Percentiles rank a stretch among this genome's conserved stretches.
Conservation (phyloP, 2,888 invertebrate genomes). For the Elysia crispata region DNA sequence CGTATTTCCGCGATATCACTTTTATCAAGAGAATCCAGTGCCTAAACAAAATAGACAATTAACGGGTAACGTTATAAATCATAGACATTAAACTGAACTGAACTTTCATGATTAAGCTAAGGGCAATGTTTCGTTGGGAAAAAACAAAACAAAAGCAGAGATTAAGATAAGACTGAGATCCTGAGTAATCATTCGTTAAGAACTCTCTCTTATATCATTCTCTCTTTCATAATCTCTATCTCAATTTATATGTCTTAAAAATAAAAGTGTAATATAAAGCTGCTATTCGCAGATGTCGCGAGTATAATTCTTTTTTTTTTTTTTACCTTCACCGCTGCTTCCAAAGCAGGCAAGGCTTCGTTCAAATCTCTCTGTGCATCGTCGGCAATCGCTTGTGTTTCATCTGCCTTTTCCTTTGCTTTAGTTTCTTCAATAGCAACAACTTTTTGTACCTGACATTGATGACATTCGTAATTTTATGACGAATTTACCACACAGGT, state of each 20-base stretch:
- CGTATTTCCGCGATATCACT: conserved; percentile 93
- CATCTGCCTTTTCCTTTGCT: conserved; percentile 90
- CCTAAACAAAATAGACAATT: conserved; percentile 74
- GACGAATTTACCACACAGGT: too few relatives aligned
- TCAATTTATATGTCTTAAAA: conserved; percentile 49
- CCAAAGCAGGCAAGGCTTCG: conserved; percentile 90
- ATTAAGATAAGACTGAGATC: too few relatives aligned
- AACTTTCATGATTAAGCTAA: too few relatives aligned
- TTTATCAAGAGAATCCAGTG: conserved; percentile 90
- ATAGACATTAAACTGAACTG: too few relatives aligned
- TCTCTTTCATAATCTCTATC: too few relatives aligned
- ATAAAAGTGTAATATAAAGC: too few relatives aligned
- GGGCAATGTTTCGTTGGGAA: too few relatives aligned
- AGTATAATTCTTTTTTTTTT: not conserved
- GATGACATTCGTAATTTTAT: too few relatives aligned
- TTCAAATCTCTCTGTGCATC: conserved; percentile 90
- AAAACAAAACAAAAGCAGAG: too few relatives aligned
- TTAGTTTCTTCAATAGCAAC: conserved; percentile 90
- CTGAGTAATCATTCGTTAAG: too few relatives aligned
- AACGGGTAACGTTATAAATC: not conserved
- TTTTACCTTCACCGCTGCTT: conserved; percentile 85
- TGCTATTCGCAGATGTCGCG: not conserved
- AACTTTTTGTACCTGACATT: conserved; percentile 81
- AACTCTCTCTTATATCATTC: too few relatives aligned
- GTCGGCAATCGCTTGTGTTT: conserved; percentile 90